Evolutionary conservation across 2,113 vertebrate genomes (phyloP).

Genomic region (Capricornis sumatraensis): DNA sequence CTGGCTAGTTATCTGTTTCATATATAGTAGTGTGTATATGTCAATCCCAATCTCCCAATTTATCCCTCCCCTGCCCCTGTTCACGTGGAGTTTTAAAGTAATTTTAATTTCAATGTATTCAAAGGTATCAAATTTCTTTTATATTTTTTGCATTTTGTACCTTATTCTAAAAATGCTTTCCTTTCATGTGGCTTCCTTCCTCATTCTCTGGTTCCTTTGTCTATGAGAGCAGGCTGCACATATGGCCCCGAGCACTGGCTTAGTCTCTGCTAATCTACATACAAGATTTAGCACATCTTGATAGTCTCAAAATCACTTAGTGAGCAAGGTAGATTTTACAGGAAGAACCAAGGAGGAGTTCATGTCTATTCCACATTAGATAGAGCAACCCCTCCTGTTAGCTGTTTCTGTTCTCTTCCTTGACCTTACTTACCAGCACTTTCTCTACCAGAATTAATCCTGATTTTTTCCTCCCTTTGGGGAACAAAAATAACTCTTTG

Average conservation of each 20-base stretch:
- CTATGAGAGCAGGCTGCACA: not conserved
- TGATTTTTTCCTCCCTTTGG: not conserved
- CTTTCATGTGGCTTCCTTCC: not conserved
- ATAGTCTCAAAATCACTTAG: not conserved
- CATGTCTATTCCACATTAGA: not conserved
- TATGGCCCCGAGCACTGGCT: not conserved
- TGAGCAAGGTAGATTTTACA: not conserved
- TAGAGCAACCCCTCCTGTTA: not conserved
- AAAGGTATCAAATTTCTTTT: not conserved
- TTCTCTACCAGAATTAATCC: not conserved
- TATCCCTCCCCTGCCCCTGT: not conserved
- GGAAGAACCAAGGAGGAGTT: not conserved
- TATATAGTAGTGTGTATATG: not conserved
- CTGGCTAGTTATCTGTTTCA: not conserved
- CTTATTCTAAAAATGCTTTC: not conserved
- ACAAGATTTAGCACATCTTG: not conserved
- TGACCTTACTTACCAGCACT: not conserved
- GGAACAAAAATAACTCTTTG: conserved; percentile 36
- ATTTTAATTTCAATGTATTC: conserved; percentile 25
- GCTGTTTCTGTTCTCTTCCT: not conserved
- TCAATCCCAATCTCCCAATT: not conserved
- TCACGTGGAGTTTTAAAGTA: not conserved
- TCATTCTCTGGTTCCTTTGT: not conserved
- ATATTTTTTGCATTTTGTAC: not conserved
- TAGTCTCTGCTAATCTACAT: not conserved